Evolutionary conservation across 2,888 invertebrate genomes (phyloP).

Genomic region (Byasa hedistus): DNA sequence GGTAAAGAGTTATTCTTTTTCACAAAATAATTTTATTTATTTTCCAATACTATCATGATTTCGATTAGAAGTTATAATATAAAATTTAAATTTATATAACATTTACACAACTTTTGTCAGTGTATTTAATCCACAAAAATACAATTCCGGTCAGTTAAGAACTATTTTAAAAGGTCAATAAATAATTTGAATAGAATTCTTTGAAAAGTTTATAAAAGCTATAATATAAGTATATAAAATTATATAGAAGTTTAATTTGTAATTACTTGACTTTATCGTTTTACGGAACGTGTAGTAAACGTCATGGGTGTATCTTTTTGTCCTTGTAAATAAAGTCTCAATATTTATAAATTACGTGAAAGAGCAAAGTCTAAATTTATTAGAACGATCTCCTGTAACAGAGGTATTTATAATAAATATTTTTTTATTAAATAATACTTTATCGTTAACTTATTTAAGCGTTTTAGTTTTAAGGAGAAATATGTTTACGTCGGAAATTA

Average conservation of each 20-base stretch:
- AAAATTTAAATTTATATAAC: neutral
- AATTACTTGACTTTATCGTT: neutral
- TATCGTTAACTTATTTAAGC: neutral
- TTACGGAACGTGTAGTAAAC: slow-evolving; percentile 41
- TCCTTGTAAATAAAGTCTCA: slow-evolving; percentile 46
- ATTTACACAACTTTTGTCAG: no score
- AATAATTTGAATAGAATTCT: no score
- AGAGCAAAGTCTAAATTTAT: slow-evolving; percentile 27
- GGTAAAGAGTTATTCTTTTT: neutral
- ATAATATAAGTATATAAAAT: no score
- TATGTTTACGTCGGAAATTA: neutral
- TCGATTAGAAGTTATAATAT: neutral
- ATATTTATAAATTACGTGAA: slow-evolving; percentile 40
- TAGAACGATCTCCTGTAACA: slow-evolving; percentile 5
- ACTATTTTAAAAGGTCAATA: no score
- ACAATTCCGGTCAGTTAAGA: no score
- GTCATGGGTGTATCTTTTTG: slow-evolving; percentile 39
- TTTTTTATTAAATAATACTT: neutral
- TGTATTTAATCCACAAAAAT: no score
- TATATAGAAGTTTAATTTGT: neutral
- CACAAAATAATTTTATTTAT: neutral
- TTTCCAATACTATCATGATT: neutral
- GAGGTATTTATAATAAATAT: slow-evolving; percentile 26
- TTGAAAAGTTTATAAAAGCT: no score
- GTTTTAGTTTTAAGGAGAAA: neutral